These are phyloP conservation scores for Microtus pennsylvanicus DNA, from an alignment of 2,113 vertebrate genomes.

Conservation along the genomic window DNA sequence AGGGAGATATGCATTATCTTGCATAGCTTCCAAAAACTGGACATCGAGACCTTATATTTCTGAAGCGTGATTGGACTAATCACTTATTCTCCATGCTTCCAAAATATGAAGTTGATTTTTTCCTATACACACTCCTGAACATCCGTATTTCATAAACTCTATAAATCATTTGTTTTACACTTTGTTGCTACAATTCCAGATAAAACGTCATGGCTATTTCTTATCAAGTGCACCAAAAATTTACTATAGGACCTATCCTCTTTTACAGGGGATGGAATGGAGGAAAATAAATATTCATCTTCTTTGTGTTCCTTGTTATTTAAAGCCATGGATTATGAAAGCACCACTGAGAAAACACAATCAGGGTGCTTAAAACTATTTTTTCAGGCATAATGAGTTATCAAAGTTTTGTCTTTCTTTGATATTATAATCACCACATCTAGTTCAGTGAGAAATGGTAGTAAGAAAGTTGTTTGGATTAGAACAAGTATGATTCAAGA, in stretches of 20 bases:
- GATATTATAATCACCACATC: not conserved
- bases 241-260: not conserved
- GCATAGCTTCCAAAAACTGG: not conserved
- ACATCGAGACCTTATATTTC: not conserved
- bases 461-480: constrained; percentile 1
- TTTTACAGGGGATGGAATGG: not conserved
- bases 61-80: not conserved
- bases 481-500: not conserved
- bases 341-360: not conserved
- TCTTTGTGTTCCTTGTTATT: not conserved
- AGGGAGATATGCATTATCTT: not conserved
- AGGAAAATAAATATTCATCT: not conserved
- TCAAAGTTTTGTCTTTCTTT: not conserved
- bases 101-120: constrained; percentile 17
- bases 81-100: not conserved
- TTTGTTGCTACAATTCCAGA: not conserved
- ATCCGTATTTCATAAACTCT: not conserved
- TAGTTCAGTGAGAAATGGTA: not conserved
- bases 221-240: not conserved
- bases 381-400: not conserved
- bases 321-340: not conserved
- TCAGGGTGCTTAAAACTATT: not conserved
- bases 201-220: not conserved
- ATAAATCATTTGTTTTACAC: not conserved
- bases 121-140: not conserved